A percentile compares a stretch with the other conserved stretches of the same genome.
Evolutionary conservation across 1,140 invertebrate genomes (phyloP).

Genomic region (Diabrotica undecimpunctata): DNA sequence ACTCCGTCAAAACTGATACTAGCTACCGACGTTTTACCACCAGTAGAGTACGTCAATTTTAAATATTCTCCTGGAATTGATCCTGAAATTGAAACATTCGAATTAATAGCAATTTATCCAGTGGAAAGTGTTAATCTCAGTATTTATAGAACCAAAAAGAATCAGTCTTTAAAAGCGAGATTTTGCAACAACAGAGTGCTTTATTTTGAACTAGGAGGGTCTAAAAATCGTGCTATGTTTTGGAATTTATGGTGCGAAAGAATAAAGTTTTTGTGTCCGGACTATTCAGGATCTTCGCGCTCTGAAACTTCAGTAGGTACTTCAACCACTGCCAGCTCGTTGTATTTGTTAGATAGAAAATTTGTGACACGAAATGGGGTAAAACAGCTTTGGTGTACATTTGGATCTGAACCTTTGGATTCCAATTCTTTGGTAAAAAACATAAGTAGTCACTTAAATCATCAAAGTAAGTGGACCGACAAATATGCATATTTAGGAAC

Average conservation of each 20-base stretch:
- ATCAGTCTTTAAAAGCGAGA: constrained; percentile 56
- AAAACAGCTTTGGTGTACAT: constrained; percentile 46
- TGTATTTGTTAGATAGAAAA: constrained; percentile 45
- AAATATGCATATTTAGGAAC: constrained; percentile 48
- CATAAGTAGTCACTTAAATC: constrained; percentile 20
- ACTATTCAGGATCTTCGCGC: constrained; percentile 47
- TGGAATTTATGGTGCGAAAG: constrained; percentile 58
- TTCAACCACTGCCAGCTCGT: constrained; percentile 48
- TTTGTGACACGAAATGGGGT: constrained; percentile 37
- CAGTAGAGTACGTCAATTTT: constrained; percentile 37
- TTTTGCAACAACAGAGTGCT: constrained; percentile 49
- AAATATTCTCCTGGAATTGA: constrained; percentile 47
- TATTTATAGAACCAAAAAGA: constrained; percentile 52
- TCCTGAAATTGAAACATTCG: constrained; percentile 55
- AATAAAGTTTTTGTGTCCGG: constrained; percentile 46
- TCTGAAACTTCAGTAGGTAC: constrained; percentile 55
- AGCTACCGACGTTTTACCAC: constrained; percentile 51
- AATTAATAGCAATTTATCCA: constrained; percentile 57
- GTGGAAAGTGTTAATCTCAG: constrained; percentile 55
- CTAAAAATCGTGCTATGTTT: constrained; percentile 47
- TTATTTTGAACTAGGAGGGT: constrained; percentile 53
- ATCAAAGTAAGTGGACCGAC: constrained; percentile 45
- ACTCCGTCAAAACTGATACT: constrained; percentile 56
- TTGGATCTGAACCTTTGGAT: constrained; percentile 31
- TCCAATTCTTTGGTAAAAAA: constrained; percentile 19